Evolutionary conservation across 1,140 invertebrate species (phyloP).

Genomic region (Micrasema longulum): DNA sequence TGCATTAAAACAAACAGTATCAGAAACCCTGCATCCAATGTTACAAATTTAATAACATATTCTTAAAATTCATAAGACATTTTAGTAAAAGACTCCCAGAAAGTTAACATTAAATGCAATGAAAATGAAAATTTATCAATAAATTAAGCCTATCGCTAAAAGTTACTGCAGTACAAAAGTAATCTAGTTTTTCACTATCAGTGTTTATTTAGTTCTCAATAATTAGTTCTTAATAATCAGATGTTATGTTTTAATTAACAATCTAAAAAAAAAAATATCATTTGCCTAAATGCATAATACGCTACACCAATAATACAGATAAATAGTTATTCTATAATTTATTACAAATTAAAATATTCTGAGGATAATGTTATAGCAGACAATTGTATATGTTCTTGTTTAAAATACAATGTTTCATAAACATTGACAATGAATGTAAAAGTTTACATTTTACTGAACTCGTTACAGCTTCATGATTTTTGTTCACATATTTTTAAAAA

Average conservation of each 20-base stretch:
- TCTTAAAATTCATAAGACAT: too few species aligned
- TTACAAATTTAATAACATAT: too few species aligned
- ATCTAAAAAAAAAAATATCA: too few species aligned
- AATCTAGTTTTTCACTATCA: slow-evolving; percentile 14
- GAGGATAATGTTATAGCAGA: too few species aligned
- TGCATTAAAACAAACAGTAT: background rate
- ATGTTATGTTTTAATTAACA: too few species aligned
- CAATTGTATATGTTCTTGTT: too few species aligned
- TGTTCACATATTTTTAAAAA: slow-evolving; percentile 1
- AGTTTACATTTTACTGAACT: background rate
- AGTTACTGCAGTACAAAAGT: slow-evolving; percentile 36
- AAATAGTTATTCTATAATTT: too few species aligned
- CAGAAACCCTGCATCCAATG: background rate
- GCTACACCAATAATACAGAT: too few species aligned
- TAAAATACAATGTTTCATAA: too few species aligned
- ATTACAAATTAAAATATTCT: too few species aligned
- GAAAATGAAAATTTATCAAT: slow-evolving; percentile 24
- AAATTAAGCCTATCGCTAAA: slow-evolving; percentile 24
- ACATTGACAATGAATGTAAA: slow-evolving; percentile 3
- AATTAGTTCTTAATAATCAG: too few species aligned
- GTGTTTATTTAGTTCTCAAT: slow-evolving; percentile 1
- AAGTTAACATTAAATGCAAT: slow-evolving; percentile 33
- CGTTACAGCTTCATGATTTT: background rate
- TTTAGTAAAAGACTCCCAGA: slow-evolving; percentile 39
- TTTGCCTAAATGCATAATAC: too few species aligned